Base-by-base conservation (phyloP, 1,140 invertebrate genomes). In the Pseudobourletiella spinata region DNA sequence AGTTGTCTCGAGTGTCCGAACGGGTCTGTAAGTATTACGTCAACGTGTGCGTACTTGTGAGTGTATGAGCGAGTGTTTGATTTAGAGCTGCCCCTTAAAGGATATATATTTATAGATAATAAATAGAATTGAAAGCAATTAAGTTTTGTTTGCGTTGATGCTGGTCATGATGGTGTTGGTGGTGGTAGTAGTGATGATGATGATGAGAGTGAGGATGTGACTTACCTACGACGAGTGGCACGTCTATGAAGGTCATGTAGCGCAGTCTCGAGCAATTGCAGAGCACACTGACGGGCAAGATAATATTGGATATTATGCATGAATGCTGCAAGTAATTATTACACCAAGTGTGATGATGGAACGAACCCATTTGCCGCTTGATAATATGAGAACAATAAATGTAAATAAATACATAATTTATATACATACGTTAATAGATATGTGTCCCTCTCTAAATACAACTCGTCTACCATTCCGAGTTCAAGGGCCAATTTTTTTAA, bases 261-360 rank as follows among this genome's bases (percentile, higher is more conserved):
- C 11, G 30, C 52, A 6, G 29, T 14, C 3, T 55, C 52, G 26
- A 55, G 52, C 52, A 55, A 35, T 32, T 35, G 8, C 8, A 55
- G 52, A 8, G 26, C 28, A 55, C 11, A 55, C 18, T 55, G 4
- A 6, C 52, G 25, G 26, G 32, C 22, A 35, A 55, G 26, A 55
- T 6, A 35, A 55, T 55, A 55, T 55, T 55, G 28, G 52, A 55
- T 35, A 55, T 29, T 15, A 51, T 61, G 42, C 51, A 52, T 52
- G 25, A 61, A 61, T 18, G 50, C 59, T 39, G 56, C 11, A 43
- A n/a, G n/a, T n/a, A n/a, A n/a, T n/a, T n/a, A 46, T 26, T 35
- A 57, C 28, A 11, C 8, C 48, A 26, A 51, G 24, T 14, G 20
- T 11, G 8, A 18, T 51, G 15, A 18, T n/a, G n/a, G n/a, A 51